Evolutionary conservation across 2,888 invertebrate species (phyloP), one percentile per base, ranked within the genome.

Genomic region (Tortricodes alternella): DNA sequence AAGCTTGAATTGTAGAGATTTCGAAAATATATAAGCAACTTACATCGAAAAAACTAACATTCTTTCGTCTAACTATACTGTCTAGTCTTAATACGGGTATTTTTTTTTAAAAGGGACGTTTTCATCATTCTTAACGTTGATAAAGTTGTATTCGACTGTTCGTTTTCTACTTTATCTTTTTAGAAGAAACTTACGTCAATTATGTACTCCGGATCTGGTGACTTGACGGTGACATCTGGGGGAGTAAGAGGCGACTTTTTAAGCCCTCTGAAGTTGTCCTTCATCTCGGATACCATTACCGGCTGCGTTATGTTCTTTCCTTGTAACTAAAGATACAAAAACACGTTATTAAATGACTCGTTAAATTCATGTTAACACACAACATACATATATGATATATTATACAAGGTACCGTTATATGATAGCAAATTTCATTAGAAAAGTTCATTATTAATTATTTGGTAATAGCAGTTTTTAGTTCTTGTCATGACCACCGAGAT

Each of bases 181-280:
- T n/a, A n/a, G n/a, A n/a, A n/a, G n/a, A 19, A 16, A 69, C 85
- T 82, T 66, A 89, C 89, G 63, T 88, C 83, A 65, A 80, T 87
- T 48, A 86, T 88, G 60, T 83, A 89, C 61, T 84, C 85, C 1
- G 87, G 82, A 37, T 89, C 88, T 0, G 89, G 89, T 1, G 88
- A 57, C 21, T 61, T 73, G 4, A 86, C 68, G 1, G 62, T 72
- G n/a, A 78, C 35, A 0, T 85, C 83, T 0, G 83, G 80, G 1
- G 89, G 88, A 3, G 80, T 76, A 2, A 74, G 65, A 0, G 78
- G 75, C 0, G 84, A 64, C 46, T 62, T 78, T 0, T 43, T 9
- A 0, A 80, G 9, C 0, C 89, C 89, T 59, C 86, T 72, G 58
- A 64, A 89, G 32, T 68, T 83, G 44, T 88, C 87, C 59, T 84